These are phyloP conservation scores for Dolichotis patagonum DNA, from an alignment of 2,113 vertebrate genomes.

Conservation along the genomic window DNA sequence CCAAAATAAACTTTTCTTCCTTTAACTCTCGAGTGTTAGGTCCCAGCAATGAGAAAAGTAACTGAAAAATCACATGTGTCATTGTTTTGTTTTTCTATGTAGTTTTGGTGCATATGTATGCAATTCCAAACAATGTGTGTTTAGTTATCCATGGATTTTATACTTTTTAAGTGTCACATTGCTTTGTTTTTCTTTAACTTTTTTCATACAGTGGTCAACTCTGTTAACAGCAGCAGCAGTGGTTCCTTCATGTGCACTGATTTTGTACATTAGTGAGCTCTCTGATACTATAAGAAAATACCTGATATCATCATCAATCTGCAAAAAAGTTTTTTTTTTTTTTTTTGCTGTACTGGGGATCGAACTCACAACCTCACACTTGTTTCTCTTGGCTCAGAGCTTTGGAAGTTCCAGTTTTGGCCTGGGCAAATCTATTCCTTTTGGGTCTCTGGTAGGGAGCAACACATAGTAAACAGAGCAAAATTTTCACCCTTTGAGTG, in stretches of 20 bases:
- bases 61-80: background rate
- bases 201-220: background rate
- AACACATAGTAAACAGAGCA: background rate
- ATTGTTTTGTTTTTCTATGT: background rate
- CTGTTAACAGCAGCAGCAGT: background rate
- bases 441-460: no score
- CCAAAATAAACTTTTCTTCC: background rate
- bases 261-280: background rate
- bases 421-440: background rate
- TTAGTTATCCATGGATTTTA: background rate
- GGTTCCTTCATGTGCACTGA: background rate
- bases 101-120: background rate
- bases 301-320: background rate
- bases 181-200: background rate
- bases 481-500: background rate
- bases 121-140: background rate
- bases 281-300: background rate
- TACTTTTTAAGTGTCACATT: background rate
- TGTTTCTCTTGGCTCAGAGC: background rate
- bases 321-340: no score
- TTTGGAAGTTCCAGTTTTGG: background rate
- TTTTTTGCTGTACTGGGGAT: no score
- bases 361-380: no score
- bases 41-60: background rate
- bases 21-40: background rate